Evolutionary conservation across 2,888 invertebrate genomes (phyloP), one percentile per base, ranked within the genome.

Genomic region (Ommatoiulus sabulosus): DNA sequence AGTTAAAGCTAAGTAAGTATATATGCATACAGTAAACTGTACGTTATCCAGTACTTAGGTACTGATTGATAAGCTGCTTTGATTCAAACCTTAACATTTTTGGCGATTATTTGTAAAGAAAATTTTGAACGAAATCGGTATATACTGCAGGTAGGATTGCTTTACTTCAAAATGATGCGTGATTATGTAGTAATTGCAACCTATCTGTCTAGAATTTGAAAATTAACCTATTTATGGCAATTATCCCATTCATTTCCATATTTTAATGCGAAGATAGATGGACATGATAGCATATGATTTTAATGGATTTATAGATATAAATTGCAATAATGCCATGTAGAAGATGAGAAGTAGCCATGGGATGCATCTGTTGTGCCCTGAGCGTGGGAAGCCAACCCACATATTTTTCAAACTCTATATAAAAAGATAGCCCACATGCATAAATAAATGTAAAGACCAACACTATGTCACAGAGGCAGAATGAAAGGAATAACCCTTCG

Each of bases 341-440:
- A 35, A 35, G 35, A 35, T 35, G 35, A 35, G 35, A 35, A 24
- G 72, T 24, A 72, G 72, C 24, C 24, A n/a, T 7, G 12, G 24
- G 72, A 72, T 72, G 72, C 72, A 72, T 72, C 72, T 72, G 72
- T 72, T 72, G 72, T 72, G 24, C 72, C 20, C 72, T 24, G 24
- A 72, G 72, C 72, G 72, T 72, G 72, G 72, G 72, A 72, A 72
- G 72, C 24, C 72, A 20, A 72, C 72, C 72, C 72, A 72, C 72
- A 24, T 24, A 20, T 72, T 24, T 6, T 48, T 48, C n/a, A 72
- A 20, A 72, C 20, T 20, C 72, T 72, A 20, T 20, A 72, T 20
- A 72, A 72, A 63, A 72, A 72, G 72, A 72, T 72, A 72, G 72
- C 72, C 72, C 72, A 72, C 72, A 20, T 72, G 72, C 72, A 72